Evolutionary conservation across 2,797 vertebrate species (phyloP).

Genomic region (Galagoides demidoff): DNA sequence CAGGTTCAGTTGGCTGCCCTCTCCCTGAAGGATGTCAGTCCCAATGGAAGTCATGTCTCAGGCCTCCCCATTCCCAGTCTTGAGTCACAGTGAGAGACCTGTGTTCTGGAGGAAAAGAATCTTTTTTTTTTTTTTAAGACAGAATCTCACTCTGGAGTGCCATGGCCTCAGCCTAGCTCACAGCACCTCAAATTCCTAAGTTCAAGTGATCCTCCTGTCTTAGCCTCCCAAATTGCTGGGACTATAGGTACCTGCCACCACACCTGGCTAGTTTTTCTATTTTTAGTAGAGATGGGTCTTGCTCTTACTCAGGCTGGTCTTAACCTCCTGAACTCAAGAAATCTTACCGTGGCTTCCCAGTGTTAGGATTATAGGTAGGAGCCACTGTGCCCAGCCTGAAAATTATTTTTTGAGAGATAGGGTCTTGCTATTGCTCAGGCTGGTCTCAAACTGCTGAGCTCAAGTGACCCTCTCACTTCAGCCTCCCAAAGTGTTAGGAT

Average conservation of each 20-base stretch:
- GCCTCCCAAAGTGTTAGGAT: background rate
- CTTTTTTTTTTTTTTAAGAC: background rate
- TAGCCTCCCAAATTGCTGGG: background rate
- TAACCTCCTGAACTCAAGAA: background rate
- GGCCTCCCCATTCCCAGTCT: background rate
- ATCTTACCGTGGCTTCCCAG: background rate
- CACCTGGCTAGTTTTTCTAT: background rate
- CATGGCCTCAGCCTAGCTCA: background rate
- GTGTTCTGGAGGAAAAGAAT: background rate
- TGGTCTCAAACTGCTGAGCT: background rate
- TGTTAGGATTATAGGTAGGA: background rate
- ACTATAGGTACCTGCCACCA: background rate
- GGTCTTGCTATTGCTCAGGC: background rate
- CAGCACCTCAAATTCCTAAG: background rate
- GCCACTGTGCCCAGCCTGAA: background rate
- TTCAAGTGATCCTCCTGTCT: background rate
- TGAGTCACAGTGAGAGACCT: background rate
- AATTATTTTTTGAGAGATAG: background rate
- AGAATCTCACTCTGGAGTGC: background rate
- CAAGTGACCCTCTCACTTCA: background rate
- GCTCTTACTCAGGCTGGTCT: background rate
- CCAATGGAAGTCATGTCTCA: background rate
- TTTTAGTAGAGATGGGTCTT: background rate
- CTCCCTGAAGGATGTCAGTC: background rate
- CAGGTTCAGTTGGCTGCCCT: conserved; percentile 1